Evolutionary conservation across 2,113 vertebrate species (phyloP).

Genomic region (Actinemys pallida): DNA sequence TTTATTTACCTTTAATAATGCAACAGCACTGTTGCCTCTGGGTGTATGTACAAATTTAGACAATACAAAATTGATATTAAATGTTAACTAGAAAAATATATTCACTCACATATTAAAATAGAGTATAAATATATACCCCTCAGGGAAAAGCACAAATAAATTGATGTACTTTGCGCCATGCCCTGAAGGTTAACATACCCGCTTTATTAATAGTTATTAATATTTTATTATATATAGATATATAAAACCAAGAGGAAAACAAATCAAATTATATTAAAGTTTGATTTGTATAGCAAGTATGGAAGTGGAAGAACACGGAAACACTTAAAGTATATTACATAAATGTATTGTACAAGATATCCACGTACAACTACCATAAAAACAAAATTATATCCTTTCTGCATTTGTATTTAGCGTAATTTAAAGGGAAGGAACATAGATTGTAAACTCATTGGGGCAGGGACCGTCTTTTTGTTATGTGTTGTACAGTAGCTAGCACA

Average conservation of each 20-base stretch:
- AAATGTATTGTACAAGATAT: neutral
- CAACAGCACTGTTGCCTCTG: neutral
- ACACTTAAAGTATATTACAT: neutral
- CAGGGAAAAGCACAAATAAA: neutral
- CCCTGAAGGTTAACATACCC: neutral
- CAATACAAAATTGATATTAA: neutral
- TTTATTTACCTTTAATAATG: constrained; percentile 35
- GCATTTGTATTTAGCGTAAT: neutral
- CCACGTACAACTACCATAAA: neutral
- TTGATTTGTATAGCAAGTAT: neutral
- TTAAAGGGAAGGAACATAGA: neutral
- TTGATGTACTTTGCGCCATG: neutral
- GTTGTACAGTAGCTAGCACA: neutral
- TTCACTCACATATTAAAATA: neutral
- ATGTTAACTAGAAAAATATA: neutral
- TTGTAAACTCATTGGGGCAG: neutral
- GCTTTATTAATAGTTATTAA: constrained; percentile 22
- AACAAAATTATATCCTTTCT: neutral
- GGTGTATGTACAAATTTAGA: neutral
- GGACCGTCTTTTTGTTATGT: neutral
- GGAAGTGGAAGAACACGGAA: neutral
- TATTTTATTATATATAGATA: constrained; percentile 16
- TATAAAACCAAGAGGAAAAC: neutral
- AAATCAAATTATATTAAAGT: neutral
- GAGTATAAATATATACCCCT: neutral